A percentile compares a stretch with the other conserved stretches of the same genome.
Conservation (phyloP, 2,888 invertebrate genomes). For the Idaea dimidiata region DNA sequence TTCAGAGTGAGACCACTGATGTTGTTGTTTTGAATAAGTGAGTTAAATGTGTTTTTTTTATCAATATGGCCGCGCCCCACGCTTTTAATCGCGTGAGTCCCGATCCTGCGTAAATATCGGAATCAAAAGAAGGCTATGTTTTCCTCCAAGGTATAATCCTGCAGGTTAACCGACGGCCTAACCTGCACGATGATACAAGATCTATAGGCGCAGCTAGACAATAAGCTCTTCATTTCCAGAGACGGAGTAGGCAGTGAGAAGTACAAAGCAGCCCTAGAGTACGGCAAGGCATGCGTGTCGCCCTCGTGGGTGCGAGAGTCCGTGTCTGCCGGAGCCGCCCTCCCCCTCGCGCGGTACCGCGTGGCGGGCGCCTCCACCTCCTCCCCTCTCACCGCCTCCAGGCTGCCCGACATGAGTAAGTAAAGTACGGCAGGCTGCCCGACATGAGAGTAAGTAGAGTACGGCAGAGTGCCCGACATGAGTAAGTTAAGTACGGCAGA, state of each 20-base stretch:
- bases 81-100: no score
- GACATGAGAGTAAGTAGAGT: slow-evolving; percentile 73
- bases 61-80: not conserved
- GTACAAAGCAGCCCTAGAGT: slow-evolving; percentile 81
- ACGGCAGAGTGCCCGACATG: no score
- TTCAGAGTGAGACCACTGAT: slow-evolving; percentile 77
- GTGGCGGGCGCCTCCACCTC: slow-evolving; percentile 83
- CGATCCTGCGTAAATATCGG: no score
- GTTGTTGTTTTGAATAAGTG: slow-evolving; percentile 79
- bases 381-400: slow-evolving; percentile 83
- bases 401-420: slow-evolving; percentile 74
- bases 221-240: slow-evolving; percentile 35
- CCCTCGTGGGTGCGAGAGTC: slow-evolving; percentile 91
- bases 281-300: slow-evolving; percentile 83
- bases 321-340: slow-evolving; percentile 84
- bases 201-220: no score
- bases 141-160: no score
- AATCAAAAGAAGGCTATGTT: no score
- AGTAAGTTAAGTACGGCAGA: no score
- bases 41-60: slow-evolving; percentile 36
- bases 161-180: no score
- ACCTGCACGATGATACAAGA: no score
- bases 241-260: slow-evolving; percentile 87
- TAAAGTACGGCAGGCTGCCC: slow-evolving; percentile 39
- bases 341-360: slow-evolving; percentile 82